These are phyloP conservation scores for Falco columbarius DNA, from an alignment of 2,797 vertebrate genomes.

Conservation along the genomic window DNA sequence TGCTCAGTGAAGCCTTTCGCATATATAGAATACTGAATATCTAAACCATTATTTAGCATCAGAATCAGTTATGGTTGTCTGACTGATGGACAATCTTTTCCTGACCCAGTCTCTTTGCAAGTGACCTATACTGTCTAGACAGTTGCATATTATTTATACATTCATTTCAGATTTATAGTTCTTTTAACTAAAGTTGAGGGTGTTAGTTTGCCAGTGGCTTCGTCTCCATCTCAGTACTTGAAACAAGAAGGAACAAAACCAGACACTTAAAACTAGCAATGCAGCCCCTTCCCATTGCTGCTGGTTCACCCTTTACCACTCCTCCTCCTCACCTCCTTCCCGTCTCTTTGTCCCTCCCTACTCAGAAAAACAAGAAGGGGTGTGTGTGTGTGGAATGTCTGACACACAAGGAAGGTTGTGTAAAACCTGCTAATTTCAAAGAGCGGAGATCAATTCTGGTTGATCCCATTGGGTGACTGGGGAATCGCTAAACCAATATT, in stretches of 20 bases:
- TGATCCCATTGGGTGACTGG: conserved; percentile 60
- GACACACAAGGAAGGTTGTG: background rate
- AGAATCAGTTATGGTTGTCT: conserved; percentile 99
- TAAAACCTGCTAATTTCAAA: conserved; percentile 69
- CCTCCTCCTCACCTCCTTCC: background rate
- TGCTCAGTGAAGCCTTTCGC: conserved; percentile 98
- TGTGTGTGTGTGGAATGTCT: background rate
- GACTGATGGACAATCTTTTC: conserved; percentile 99
- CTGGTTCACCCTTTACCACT: background rate
- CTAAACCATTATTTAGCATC: conserved; percentile 98
- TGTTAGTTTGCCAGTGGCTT: conserved; percentile 62
- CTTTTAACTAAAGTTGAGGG: conserved; percentile 71
- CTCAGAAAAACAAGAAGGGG: background rate
- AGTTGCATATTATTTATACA: conserved; percentile 93
- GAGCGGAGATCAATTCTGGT: conserved; percentile 59
- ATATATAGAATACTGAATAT: conserved; percentile 98
- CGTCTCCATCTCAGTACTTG: conserved; percentile 37
- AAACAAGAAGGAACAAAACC: conserved; percentile 4
- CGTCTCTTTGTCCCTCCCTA: background rate
- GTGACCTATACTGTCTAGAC: conserved; percentile 98
- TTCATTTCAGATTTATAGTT: conserved; percentile 80
- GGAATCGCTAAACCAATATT: conserved; percentile 44
- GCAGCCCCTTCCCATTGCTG: background rate
- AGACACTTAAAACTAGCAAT: background rate
- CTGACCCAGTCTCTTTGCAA: conserved; percentile 92